phyloP scores from a whole-genome alignment of 1,140 invertebrate genomes.

The Plodia interpunctella region DNA sequence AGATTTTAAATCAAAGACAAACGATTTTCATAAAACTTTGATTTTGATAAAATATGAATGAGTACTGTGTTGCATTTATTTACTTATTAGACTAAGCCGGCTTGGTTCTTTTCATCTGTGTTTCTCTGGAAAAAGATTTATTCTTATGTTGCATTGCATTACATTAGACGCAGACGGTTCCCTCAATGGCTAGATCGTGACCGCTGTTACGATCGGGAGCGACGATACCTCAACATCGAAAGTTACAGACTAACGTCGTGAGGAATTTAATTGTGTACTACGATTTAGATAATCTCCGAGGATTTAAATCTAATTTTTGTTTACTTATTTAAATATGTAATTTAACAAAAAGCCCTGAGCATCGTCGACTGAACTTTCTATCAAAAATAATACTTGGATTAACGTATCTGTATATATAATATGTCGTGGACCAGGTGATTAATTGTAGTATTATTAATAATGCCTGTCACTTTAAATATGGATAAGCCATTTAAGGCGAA shows the following conservation, averaged over 20 bases:
- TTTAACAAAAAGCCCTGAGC: conserved; percentile 1
- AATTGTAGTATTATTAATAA: no score
- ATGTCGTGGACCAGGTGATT: no score
- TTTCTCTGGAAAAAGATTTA: conserved; percentile 20
- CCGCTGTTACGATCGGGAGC: conserved; percentile 40
- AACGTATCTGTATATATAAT: no score
- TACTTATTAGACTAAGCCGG: no score
- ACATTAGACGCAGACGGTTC: conserved; percentile 24
- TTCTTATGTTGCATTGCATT: conserved; percentile 19
- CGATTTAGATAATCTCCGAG: conserved; percentile 32
- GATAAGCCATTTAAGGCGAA: no score
- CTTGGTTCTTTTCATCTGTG: background rate
- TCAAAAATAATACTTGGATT: no score
- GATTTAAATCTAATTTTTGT: conserved; percentile 11
- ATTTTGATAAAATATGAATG: no score
- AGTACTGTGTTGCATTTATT: no score
- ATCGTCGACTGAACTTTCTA: no score
- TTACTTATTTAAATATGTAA: background rate
- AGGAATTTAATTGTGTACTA: conserved; percentile 43
- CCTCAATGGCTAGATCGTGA: conserved; percentile 57
- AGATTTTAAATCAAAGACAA: no score
- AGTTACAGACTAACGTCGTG: conserved; percentile 36
- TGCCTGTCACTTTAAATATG: no score
- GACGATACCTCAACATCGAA: conserved; percentile 41
- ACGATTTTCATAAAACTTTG: no score